phyloP scores from a whole-genome alignment of 1,140 invertebrate genomes.

The Zaprionus davidi region DNA sequence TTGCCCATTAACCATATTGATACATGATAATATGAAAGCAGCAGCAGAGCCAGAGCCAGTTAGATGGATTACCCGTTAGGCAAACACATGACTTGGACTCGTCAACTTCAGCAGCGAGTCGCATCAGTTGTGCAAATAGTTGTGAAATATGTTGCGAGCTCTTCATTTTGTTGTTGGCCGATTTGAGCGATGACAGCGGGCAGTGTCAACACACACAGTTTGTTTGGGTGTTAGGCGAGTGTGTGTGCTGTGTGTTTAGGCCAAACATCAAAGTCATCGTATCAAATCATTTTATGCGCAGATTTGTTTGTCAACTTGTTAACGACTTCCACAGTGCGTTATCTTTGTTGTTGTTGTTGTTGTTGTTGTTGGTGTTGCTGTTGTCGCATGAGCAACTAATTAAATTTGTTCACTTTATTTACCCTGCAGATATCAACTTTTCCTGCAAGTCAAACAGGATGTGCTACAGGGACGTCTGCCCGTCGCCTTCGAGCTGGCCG shows the following conservation, averaged over 20 bases:
- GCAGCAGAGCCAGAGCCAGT: not conserved
- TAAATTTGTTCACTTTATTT: constrained; percentile 71
- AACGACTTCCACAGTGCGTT: constrained; percentile 31
- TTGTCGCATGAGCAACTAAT: constrained; percentile 41
- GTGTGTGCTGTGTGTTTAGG: constrained; percentile 61
- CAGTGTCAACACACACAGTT: not conserved
- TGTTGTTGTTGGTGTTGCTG: constrained; percentile 18
- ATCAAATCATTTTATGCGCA: constrained; percentile 69
- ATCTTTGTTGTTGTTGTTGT: constrained; percentile 1
- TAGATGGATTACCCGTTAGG: constrained; percentile 35
- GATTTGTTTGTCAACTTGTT: constrained; percentile 73
- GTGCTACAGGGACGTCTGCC: constrained; percentile 95
- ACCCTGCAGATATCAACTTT: constrained; percentile 94
- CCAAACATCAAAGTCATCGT: constrained; percentile 59
- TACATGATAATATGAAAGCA: constrained; percentile 27
- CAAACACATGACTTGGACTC: constrained; percentile 49
- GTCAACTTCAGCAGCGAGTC: constrained; percentile 18
- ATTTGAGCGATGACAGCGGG: not conserved
- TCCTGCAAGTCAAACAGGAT: constrained; percentile 97
- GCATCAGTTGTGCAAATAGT: constrained; percentile 56
- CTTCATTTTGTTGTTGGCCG: constrained; percentile 1
- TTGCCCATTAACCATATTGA: constrained; percentile 47
- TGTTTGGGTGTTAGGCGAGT: constrained; percentile 20
- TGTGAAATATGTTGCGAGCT: constrained; percentile 44
- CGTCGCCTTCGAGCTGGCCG: constrained; percentile 94